Evolutionary conservation across 1,140 invertebrate species (phyloP).

Genomic region (Bombus haemorrhoidalis): DNA sequence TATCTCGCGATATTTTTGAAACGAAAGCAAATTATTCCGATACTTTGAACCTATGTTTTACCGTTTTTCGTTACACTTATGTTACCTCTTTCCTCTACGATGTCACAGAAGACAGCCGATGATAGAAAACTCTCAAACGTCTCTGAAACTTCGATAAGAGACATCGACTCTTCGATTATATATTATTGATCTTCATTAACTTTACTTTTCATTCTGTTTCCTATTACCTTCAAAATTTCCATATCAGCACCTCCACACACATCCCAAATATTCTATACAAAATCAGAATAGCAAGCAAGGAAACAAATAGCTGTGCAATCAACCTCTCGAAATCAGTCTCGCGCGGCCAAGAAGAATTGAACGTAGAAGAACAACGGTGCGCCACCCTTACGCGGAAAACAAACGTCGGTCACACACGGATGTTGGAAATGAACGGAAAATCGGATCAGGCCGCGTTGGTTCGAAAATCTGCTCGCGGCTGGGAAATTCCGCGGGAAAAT

Average conservation of each 20-base stretch:
- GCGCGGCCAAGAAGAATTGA: not conserved
- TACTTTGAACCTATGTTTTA: no score
- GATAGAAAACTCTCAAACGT: no score
- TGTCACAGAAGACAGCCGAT: no score
- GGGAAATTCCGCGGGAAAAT: slow-evolving; percentile 29
- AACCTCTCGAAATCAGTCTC: not conserved
- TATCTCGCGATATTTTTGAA: no score
- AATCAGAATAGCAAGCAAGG: not conserved
- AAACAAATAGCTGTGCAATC: not conserved
- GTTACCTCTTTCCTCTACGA: no score
- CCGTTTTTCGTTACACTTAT: no score
- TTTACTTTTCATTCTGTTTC: not conserved
- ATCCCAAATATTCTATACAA: not conserved
- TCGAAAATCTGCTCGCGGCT: not conserved
- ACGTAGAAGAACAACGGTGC: not conserved
- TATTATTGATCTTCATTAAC: not conserved
- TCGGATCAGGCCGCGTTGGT: not conserved
- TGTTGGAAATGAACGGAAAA: not conserved
- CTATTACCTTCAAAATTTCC: not conserved
- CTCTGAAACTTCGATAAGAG: no score
- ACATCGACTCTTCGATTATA: no score
- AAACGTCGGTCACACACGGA: no score
- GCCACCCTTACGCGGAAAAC: not conserved
- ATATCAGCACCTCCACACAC: no score
- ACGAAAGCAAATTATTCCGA: no score